phyloP scores from a whole-genome alignment of 2,113 vertebrate species.

The Pogonocichla stellata region DNA sequence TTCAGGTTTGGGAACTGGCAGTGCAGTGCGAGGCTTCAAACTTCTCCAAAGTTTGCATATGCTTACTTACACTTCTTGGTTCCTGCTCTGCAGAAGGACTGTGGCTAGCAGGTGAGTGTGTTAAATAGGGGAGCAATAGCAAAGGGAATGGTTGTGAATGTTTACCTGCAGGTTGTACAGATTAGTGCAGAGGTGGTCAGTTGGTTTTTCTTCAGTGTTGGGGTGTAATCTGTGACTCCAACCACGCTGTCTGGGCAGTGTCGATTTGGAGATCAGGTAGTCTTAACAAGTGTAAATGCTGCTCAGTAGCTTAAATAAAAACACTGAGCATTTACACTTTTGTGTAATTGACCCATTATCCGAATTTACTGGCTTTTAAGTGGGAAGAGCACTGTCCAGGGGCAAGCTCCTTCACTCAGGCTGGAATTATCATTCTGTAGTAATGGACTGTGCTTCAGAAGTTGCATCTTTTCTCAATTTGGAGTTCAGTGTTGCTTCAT shows the following conservation, averaged over 20 bases:
- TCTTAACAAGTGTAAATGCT: background rate
- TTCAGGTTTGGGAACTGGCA: background rate
- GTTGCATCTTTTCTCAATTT: background rate
- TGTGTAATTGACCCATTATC: background rate
- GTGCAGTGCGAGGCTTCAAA: background rate
- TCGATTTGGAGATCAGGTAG: background rate
- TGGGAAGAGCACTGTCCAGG: background rate
- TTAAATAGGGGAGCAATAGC: background rate
- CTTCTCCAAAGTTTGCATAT: background rate
- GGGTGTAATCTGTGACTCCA: background rate
- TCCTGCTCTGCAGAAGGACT: background rate
- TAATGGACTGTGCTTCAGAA: background rate
- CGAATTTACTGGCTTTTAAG: background rate
- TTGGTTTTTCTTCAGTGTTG: background rate
- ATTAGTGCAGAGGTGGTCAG: background rate
- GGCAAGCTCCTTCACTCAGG: background rate
- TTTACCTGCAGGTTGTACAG: background rate
- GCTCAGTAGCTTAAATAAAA: background rate
- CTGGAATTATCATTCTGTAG: background rate
- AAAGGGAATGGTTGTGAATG: background rate
- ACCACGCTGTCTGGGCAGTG: accelerated
- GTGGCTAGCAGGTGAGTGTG: background rate
- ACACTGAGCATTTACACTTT: background rate
- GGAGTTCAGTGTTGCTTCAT: background rate
- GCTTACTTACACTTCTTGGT: background rate